A percentile compares a stretch with the other conserved stretches of the same genome.
phyloP scores from a whole-genome alignment of 2,113 vertebrate species.

The Mastomys natalensis region DNA sequence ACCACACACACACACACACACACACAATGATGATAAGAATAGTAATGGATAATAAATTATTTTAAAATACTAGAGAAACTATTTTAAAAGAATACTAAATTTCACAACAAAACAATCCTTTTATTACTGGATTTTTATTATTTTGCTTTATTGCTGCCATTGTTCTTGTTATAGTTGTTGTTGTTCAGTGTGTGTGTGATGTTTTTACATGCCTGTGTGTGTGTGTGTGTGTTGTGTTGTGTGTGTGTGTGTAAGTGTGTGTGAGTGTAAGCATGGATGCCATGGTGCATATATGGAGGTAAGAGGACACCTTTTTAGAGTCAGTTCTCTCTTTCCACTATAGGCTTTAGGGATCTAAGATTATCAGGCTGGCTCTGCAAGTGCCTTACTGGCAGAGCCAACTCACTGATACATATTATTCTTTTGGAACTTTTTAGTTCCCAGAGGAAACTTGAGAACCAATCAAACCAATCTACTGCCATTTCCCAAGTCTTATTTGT shows the following conservation, averaged over 20 bases:
- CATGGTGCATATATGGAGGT: background rate
- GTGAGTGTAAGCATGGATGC: background rate
- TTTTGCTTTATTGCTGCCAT: background rate
- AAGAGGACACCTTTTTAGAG: background rate
- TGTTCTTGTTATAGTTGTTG: background rate
- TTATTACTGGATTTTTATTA: background rate
- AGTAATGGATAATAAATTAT: background rate
- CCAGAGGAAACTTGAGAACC: background rate
- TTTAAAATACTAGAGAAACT: background rate
- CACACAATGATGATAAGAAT: background rate
- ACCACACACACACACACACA: background rate
- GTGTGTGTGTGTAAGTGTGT: background rate
- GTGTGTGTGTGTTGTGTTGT: too few relatives aligned
- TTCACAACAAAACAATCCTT: background rate
- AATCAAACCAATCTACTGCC: background rate
- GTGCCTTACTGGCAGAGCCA: background rate
- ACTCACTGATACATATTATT: background rate
- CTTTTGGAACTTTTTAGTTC: background rate
- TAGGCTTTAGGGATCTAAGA: background rate
- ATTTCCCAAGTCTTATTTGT: background rate
- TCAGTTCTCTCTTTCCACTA: background rate
- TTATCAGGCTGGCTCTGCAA: background rate
- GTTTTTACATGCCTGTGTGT: background rate
- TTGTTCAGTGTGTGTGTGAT: background rate
- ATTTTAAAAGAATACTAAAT: background rate